Conservation (phyloP, 2,797 vertebrate genomes). For the Ispidina lecontei region DNA sequence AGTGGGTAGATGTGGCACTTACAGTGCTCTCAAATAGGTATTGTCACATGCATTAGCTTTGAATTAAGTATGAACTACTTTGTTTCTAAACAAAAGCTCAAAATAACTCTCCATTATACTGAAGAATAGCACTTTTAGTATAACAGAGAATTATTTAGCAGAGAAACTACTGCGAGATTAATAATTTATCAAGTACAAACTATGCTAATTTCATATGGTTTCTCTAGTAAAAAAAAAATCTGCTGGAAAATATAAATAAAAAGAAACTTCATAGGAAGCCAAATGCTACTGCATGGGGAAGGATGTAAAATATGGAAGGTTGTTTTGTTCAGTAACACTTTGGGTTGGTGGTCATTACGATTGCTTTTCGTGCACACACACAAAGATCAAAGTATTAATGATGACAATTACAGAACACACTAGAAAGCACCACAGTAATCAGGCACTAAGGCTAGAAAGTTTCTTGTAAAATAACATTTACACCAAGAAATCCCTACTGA, state of each 20-base stretch:
- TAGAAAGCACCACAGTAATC: background rate
- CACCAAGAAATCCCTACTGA: background rate
- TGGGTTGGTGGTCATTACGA: background rate
- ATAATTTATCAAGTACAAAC: constrained; percentile 47
- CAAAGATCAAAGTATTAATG: constrained; percentile 31
- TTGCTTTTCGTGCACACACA: background rate
- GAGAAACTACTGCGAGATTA: constrained; percentile 25
- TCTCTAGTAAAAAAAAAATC: background rate
- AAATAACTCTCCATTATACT: background rate
- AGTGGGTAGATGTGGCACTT: background rate
- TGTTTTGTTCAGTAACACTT: background rate
- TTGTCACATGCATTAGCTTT: background rate
- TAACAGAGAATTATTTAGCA: constrained; percentile 11
- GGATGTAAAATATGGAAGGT: background rate
- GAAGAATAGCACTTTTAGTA: background rate
- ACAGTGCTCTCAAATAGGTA: background rate
- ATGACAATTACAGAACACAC: background rate
- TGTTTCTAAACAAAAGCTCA: background rate
- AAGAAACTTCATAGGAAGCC: background rate
- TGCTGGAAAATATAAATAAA: background rate
- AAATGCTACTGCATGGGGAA: background rate
- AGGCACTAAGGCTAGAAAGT: background rate
- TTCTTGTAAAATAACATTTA: background rate
- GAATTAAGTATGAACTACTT: background rate
- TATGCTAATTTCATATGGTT: background rate